A percentile compares a stretch with the other conserved stretches of the same genome.
These are phyloP conservation scores for Umimayanthus chanpuru DNA, from an alignment of 92 coral and sea anemone genomes.

Conservation along the genomic window DNA sequence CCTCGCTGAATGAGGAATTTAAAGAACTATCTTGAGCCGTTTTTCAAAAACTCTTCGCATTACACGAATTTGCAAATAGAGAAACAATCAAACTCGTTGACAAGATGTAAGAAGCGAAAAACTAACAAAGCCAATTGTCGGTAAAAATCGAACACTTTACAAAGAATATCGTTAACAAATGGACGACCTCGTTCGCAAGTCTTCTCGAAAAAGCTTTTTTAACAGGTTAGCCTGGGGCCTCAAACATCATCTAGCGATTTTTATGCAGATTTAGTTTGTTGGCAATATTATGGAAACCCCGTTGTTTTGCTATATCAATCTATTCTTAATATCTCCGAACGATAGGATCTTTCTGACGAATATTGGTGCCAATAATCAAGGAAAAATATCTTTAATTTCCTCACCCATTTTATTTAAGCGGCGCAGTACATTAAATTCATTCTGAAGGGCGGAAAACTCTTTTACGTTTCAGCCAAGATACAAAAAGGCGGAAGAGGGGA, in stretches of 20 bases:
- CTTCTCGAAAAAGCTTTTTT: not conserved
- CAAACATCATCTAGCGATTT: not conserved
- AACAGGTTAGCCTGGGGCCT: constrained; percentile 3
- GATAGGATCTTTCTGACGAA: constrained; percentile 44
- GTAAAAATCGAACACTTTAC: constrained; percentile 4
- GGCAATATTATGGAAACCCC: not conserved
- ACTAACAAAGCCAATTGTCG: constrained; percentile 3
- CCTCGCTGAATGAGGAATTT: not conserved
- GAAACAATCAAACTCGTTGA: not conserved
- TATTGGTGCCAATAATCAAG: constrained; percentile 30
- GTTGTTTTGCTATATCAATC: constrained; percentile 20
- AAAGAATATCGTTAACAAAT: constrained; percentile 24
- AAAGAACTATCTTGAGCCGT: not conserved
- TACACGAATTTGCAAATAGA: not conserved
- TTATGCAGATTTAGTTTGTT: not conserved
- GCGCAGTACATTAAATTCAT: constrained; percentile 23
- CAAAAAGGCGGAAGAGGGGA: not conserved
- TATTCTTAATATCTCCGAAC: constrained; percentile 18
- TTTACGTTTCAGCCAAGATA: not conserved
- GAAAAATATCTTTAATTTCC: constrained; percentile 37
- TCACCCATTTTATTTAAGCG: constrained; percentile 38
- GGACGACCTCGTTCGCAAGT: constrained; percentile 14
- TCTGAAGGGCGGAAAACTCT: constrained; percentile 26
- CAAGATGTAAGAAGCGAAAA: not conserved
- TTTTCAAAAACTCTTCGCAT: not conserved